Evolutionary conservation across 2,888 invertebrate species (phyloP), one percentile per base, ranked within the genome.

Genomic region (Timema podura): DNA sequence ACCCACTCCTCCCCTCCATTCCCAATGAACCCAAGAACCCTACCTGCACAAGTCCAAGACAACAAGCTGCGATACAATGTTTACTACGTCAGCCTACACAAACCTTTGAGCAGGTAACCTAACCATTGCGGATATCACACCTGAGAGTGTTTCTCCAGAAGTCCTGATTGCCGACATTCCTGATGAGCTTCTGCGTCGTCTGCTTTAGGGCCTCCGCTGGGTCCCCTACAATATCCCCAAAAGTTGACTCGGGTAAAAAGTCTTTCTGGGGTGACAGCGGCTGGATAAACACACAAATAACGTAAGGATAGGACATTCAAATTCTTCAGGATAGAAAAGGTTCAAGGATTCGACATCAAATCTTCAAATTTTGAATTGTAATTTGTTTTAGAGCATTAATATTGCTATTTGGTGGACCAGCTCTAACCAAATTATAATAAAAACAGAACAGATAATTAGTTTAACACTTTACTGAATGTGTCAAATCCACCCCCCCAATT

Each of bases 101-200:
- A 30, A 30, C 30, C 30, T 30, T 30, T 30, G 3, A 30, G 30
- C 30, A 30, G 30, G 30, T 30, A 30, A 30, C 30, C 30, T 30
- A 30, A 30, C 30, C 30, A 30, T 30, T 3, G 30, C 30, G 30
- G 30, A 51, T 13, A 13, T 51, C 48, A 48, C 68, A 75, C 75
- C 73, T 80, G 13, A 82, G 75, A 54, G 79, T 79, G 49, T 79
- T 77, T 69, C 78, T 80, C 83, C 82, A 83, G 73, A 82, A 80
- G 67, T 77, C 77, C 69, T 78, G 78, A 67, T 79, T 78, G 5
- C 81, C 76, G 6, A 82, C 78, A 72, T 80, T 80, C 69, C 76
- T 80, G n/a, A 83, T 76, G 59, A 83, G 77, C 71, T 78, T 79
- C 51, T 81, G 78, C 15, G 82, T 81, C 45, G 81, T 81, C 73